A percentile compares a stretch with the other conserved stretches of the same genome.
Evolutionary conservation across 2,113 vertebrate genomes (phyloP).

Genomic region (Drymodes brunneopygia): DNA sequence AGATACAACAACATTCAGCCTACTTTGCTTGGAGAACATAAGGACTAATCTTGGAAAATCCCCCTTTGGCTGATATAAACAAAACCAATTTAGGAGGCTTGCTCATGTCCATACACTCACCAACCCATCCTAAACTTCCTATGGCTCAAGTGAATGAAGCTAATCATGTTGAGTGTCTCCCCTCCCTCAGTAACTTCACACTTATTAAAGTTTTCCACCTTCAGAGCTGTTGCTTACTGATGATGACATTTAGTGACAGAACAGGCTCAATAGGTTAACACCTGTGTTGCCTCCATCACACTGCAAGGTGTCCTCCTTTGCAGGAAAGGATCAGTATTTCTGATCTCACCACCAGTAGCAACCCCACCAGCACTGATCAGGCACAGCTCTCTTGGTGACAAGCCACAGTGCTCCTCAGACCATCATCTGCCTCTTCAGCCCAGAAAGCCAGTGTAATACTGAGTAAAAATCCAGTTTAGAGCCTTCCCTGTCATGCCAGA

Average conservation of each 20-base stretch:
- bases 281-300: neutral
- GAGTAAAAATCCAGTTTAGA: neutral
- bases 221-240: neutral
- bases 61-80: neutral
- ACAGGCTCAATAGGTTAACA: neutral
- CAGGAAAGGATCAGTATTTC: neutral
- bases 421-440: neutral
- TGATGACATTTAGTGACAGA: neutral
- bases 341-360: neutral
- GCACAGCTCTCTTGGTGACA: neutral
- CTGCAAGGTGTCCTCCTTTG: neutral
- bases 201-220: neutral
- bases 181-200: neutral
- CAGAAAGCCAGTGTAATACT: neutral
- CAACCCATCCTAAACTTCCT: neutral
- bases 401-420: neutral
- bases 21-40: neutral
- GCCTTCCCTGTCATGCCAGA: neutral
- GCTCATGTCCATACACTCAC: neutral
- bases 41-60: neutral
- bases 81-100: neutral
- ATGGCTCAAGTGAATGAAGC: neutral
- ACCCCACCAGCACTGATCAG: fast-evolving
- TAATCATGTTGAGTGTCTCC: neutral
- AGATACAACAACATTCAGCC: neutral